These are phyloP conservation scores for Phengaris arion DNA, from an alignment of 2,888 invertebrate genomes.

Conservation along the genomic window DNA sequence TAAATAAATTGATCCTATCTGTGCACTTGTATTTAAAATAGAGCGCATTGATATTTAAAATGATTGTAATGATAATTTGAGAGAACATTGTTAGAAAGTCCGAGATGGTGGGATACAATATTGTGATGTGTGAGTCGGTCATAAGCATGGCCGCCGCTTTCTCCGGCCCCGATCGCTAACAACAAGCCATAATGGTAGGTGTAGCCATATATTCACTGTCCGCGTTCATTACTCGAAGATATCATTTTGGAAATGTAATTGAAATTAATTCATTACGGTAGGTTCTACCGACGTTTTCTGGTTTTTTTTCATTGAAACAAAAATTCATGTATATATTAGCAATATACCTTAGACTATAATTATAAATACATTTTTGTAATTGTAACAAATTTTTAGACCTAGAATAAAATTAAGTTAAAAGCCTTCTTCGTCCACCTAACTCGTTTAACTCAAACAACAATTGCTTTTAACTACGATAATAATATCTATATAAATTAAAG, in stretches of 20 bases:
- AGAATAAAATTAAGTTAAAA: too few relatives aligned
- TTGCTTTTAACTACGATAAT: too few relatives aligned
- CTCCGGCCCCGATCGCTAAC: slow-evolving; percentile 30
- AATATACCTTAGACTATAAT: too few relatives aligned
- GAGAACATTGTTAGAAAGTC: slow-evolving; percentile 11
- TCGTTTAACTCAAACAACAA: too few relatives aligned
- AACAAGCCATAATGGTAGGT: neutral
- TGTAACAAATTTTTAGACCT: too few relatives aligned
- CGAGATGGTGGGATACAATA: slow-evolving; percentile 5
- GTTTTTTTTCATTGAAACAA: neutral
- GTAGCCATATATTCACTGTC: neutral
- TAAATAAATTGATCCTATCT: neutral
- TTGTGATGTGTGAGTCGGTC: slow-evolving; percentile 31
- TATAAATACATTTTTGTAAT: too few relatives aligned
- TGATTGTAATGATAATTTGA: slow-evolving; percentile 1
- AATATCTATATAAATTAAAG: too few relatives aligned
- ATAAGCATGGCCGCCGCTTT: slow-evolving; percentile 25
- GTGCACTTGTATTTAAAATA: neutral
- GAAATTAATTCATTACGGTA: neutral
- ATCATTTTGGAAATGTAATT: neutral
- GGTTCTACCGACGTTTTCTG: neutral
- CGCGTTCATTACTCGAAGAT: neutral
- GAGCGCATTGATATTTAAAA: slow-evolving; percentile 2
- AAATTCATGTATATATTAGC: neutral
- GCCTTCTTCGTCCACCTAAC: too few relatives aligned